Evolutionary conservation across 2,113 vertebrate genomes (phyloP).

Genomic region (Bos indicus): DNA sequence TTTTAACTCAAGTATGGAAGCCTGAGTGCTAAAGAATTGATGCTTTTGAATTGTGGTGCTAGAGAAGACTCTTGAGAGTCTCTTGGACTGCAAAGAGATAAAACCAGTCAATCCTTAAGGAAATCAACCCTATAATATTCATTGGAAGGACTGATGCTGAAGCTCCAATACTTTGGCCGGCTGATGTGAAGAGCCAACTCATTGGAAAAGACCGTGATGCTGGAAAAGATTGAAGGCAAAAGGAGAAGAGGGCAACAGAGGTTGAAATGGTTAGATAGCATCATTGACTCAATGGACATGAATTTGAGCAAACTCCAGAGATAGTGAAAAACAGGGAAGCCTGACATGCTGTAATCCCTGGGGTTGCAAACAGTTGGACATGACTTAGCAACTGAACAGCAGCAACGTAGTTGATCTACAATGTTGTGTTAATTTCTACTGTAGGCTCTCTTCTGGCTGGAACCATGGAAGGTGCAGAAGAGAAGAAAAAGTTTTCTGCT

Average conservation of each 20-base stretch:
- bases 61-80: not conserved
- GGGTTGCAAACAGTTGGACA: not conserved
- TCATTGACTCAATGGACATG: not conserved
- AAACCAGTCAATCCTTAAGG: not conserved
- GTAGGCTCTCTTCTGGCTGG: not conserved
- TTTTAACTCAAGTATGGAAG: not conserved
- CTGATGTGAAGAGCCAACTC: not conserved
- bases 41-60: not conserved
- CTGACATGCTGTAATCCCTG: not conserved
- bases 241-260: not conserved
- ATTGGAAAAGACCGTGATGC: not conserved
- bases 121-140: not conserved
- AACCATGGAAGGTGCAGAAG: too few relatives aligned
- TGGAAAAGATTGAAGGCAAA: not conserved
- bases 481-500: too few relatives aligned
- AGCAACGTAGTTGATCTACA: not conserved
- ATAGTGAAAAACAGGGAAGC: not conserved
- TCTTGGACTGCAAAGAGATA: not conserved
- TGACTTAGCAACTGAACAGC: not conserved
- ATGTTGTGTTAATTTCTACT: not conserved
- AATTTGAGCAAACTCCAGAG: not conserved
- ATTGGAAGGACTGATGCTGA: not conserved
- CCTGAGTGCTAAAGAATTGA: not conserved
- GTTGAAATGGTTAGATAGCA: not conserved
- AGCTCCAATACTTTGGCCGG: not conserved